A percentile compares a stretch with the other conserved stretches of the same genome.
These are phyloP conservation scores for Ophthalmolycus amberensis DNA, from an alignment of 2,113 vertebrate species.

Conservation along the genomic window DNA sequence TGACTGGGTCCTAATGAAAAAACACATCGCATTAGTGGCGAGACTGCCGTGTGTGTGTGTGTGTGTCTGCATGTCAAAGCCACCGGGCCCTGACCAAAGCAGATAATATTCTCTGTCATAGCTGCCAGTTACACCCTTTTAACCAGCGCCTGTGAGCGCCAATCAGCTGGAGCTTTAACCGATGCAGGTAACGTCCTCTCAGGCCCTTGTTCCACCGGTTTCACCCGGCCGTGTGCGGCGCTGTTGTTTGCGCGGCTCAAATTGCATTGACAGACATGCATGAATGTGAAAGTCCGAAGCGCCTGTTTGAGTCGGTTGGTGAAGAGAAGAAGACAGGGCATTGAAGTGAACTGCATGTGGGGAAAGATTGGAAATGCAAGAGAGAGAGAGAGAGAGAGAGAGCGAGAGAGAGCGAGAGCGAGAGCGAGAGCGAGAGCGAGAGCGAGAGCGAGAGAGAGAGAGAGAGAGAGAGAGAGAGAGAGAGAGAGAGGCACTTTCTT, in stretches of 20 bases:
- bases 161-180: conserved; percentile 41
- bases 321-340: conserved; percentile 18
- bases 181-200: conserved; percentile 41
- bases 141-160: background rate
- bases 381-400: background rate
- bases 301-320: conserved; percentile 8
- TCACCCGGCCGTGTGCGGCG: background rate
- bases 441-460: background rate
- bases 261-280: background rate
- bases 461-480: too few relatives aligned
- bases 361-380: background rate
- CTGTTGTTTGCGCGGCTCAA: background rate
- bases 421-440: too few relatives aligned
- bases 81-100: conserved; percentile 26
- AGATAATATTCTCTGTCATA: conserved; percentile 51
- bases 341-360: conserved; percentile 10
- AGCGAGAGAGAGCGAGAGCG: too few relatives aligned
- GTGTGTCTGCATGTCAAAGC: conserved; percentile 29
- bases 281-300: conserved; percentile 18
- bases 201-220: conserved; percentile 33
- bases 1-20: conserved; percentile 51
- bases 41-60: background rate
- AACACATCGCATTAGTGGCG: conserved; percentile 35
- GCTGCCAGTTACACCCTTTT: conserved; percentile 33
- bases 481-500: background rate